Evolutionary conservation across 2,797 vertebrate species (phyloP).

Genomic region (Staurois parvus): DNA sequence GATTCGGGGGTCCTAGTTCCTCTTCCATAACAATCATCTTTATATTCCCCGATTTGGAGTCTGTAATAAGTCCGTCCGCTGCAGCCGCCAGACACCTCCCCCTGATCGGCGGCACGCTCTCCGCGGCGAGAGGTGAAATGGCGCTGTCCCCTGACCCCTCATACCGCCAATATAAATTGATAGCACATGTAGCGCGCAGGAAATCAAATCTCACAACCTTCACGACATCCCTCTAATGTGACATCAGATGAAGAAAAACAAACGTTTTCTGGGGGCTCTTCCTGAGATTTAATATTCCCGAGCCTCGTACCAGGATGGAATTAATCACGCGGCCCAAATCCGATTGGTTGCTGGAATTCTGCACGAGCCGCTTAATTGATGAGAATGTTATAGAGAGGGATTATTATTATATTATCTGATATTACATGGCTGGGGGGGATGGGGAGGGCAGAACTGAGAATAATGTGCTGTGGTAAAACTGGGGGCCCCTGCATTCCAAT

Average conservation of each 20-base stretch:
- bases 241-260: conserved; percentile 57
- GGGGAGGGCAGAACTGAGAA: conserved; percentile 18
- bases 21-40: no score
- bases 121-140: neutral
- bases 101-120: neutral
- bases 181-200: conserved; percentile 24
- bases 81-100: no score
- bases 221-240: conserved; percentile 48
- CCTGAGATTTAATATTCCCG: conserved; percentile 49
- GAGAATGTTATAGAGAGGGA: conserved; percentile 27
- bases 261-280: conserved; percentile 34
- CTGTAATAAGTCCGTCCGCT: no score
- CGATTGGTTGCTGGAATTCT: conserved; percentile 53
- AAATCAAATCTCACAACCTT: conserved; percentile 53
- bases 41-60: no score
- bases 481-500: no score
- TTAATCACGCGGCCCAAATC: conserved; percentile 60
- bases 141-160: neutral
- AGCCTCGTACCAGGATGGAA: conserved; percentile 40
- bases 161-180: conserved; percentile 48
- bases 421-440: conserved; percentile 37
- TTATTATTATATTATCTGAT: conserved; percentile 57
- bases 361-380: conserved; percentile 12
- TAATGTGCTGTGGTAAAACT: no score
- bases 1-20: no score